These are phyloP conservation scores for Centropyge bicolor DNA, from an alignment of 2,797 vertebrate genomes.

Conservation along the genomic window DNA sequence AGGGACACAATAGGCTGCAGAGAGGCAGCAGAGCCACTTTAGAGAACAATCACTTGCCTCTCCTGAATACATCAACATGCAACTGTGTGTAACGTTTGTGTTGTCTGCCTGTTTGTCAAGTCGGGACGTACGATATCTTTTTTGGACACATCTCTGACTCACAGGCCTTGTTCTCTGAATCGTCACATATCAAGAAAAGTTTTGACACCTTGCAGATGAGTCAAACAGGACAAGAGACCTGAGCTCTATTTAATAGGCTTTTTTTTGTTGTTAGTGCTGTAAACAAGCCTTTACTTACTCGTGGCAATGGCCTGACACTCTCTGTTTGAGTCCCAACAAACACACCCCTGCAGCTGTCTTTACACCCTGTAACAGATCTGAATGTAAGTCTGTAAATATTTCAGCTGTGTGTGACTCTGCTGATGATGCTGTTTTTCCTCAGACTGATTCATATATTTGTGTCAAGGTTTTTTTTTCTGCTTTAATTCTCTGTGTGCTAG, in stretches of 20 bases:
- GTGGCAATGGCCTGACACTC: slow-evolving; percentile 13
- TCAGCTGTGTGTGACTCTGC: not conserved
- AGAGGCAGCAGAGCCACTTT: slow-evolving; percentile 66
- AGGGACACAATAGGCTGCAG: slow-evolving; percentile 51
- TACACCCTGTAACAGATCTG: slow-evolving; percentile 16
- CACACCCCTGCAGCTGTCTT: slow-evolving; percentile 50
- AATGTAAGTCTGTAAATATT: slow-evolving; percentile 30
- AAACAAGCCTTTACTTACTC: slow-evolving; percentile 28
- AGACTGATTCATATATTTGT: not conserved
- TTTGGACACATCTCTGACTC: slow-evolving; percentile 32
- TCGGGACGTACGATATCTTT: slow-evolving; percentile 36
- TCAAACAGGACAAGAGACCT: slow-evolving; percentile 26
- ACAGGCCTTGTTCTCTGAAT: slow-evolving; percentile 23
- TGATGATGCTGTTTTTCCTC: not conserved
- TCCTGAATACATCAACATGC: slow-evolving; percentile 38
- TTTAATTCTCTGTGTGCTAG: not conserved
- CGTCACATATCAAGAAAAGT: slow-evolving; percentile 14
- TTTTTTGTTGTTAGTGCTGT: slow-evolving; percentile 34
- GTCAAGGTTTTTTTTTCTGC: not conserved
- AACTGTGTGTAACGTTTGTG: slow-evolving; percentile 53
- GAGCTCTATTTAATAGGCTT: slow-evolving; percentile 17
- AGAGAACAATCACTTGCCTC: slow-evolving; percentile 58
- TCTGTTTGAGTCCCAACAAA: slow-evolving; percentile 55
- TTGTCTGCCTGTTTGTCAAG: slow-evolving; percentile 68
- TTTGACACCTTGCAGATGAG: slow-evolving; percentile 39